A percentile compares a stretch with the other conserved stretches of the same genome.
These are phyloP conservation scores for Cryptosula pallasiana DNA, from an alignment of 2,888 invertebrate genomes.

Conservation along the genomic window DNA sequence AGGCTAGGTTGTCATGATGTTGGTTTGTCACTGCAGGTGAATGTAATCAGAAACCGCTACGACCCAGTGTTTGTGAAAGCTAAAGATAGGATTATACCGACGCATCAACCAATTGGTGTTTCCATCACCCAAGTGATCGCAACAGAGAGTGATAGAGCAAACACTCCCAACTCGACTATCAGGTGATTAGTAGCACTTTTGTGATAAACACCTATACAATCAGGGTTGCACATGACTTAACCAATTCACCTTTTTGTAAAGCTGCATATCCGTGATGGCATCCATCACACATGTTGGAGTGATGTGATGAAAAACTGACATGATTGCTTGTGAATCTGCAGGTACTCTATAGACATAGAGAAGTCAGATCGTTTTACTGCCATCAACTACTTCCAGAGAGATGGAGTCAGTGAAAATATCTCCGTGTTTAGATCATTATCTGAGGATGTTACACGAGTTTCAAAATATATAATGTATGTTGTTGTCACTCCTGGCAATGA, in stretches of 20 bases:
- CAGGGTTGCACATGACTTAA: too few species aligned
- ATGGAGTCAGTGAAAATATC: conserved; percentile 30
- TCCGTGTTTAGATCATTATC: conserved; percentile 30
- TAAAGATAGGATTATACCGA: conserved; percentile 27
- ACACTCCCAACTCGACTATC: not conserved
- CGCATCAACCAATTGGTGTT: not conserved
- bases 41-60: conserved; percentile 28
- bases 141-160: conserved; percentile 2
- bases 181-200: too few species aligned
- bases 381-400: conserved; percentile 29
- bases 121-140: not conserved
- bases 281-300: not conserved
- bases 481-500: too few species aligned
- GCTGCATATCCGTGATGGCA: not conserved
- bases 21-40: conserved; percentile 25
- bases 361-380: conserved; percentile 28
- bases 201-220: too few species aligned
- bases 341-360: not conserved
- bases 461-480: not conserved
- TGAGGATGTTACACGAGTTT: conserved; percentile 24
- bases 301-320: not conserved
- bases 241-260: too few species aligned
- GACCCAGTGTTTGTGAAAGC: conserved; percentile 27
- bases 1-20: too few species aligned
- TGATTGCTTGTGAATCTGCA: not conserved